phyloP scores from a whole-genome alignment of 2,113 vertebrate species.

The Microcebus lehilahytsara region DNA sequence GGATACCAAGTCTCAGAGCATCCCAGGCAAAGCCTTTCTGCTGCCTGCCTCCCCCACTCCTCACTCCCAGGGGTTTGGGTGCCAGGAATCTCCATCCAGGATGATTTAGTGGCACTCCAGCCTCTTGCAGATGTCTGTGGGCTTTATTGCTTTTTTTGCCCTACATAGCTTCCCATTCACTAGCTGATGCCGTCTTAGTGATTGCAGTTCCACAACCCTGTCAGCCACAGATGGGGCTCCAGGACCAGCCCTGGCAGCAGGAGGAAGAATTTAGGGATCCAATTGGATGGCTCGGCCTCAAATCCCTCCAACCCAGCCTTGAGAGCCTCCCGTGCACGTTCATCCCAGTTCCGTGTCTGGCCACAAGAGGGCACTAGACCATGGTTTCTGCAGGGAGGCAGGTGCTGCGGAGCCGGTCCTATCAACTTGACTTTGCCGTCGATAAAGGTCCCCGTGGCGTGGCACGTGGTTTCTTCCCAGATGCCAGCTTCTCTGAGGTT shows the following conservation, averaged over 20 bases:
- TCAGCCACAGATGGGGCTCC: neutral
- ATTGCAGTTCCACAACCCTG: neutral
- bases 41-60: neutral
- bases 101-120: neutral
- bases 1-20: neutral
- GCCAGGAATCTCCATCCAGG: neutral
- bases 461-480: neutral
- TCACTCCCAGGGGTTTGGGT: neutral
- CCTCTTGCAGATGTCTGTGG: too few species aligned
- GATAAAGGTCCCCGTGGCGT: neutral
- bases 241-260: neutral
- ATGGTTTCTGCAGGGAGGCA: conserved; percentile 2
- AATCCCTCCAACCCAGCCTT: accelerated
- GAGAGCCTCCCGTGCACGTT: neutral
- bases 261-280: neutral
- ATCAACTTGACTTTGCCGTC: neutral
- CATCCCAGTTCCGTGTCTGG: neutral
- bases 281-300: accelerated
- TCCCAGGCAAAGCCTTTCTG: neutral
- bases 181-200: neutral
- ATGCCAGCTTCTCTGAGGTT: neutral
- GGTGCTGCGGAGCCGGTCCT: neutral
- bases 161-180: neutral
- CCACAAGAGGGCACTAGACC: conserved; percentile 77
- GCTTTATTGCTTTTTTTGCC: neutral